Evolutionary conservation across 2,797 vertebrate genomes (phyloP), one percentile per base, ranked within the genome.

Genomic region (Spinus olivaceus): DNA sequence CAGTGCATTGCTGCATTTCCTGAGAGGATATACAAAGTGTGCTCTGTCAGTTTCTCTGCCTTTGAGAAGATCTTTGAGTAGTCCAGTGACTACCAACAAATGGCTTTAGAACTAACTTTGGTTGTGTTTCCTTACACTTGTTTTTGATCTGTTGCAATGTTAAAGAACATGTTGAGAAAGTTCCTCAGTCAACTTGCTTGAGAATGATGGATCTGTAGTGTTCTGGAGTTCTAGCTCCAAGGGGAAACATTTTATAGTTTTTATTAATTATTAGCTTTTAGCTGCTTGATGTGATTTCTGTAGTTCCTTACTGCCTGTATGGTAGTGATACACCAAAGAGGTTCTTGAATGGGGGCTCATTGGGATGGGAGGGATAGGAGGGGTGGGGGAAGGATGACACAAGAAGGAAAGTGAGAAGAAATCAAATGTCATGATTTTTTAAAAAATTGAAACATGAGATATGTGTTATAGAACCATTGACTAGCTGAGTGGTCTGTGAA

Each of bases 351-450:
- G 6, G 8, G 25, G 37, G 3, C 17, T 63, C 7, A 6, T 24
- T 67, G 6, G 4, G 3, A 8, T 6, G 4, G 5, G 7, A 16
- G 6, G 7, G 2, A 8, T 5, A 3, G 7, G 8, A 18, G 6
- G 8, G 4, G 2, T 0, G 0, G 8, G 3, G 4, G 13, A 50
- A 46, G 12, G 30, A 15, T 22, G 39, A 18, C 14, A 4, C 0
- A 1, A 50, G 80, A 60, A 47, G 5, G 30, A 67, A 85, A 7
- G 12, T 56, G 33, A 60, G 53, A 37, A 54, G 22, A 69, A 84
- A 27, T 10, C 21, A 79, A 49, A 33, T 37, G 4, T 28, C 32
- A 20, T 21, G 17, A 25, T 60, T 76, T 66, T 41, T 17, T 4
- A 0, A 35, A 72, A 56, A 41, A 14, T 8, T 15, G 12, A 14